These are phyloP conservation scores for Kradibia gibbosae DNA, from an alignment of 1,140 invertebrate genomes.

Conservation along the genomic window DNA sequence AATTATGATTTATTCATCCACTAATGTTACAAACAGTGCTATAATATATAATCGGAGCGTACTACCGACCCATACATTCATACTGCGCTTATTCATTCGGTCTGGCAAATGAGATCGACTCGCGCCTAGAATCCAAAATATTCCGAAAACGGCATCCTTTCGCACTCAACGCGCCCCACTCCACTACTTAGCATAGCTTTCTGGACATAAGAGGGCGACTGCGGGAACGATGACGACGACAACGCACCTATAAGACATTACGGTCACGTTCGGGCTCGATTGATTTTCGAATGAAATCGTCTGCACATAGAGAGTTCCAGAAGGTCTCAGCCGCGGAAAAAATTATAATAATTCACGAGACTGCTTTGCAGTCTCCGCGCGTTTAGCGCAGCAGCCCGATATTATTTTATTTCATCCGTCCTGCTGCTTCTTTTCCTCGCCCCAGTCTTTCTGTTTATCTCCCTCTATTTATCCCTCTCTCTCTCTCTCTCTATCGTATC, in stretches of 20 bases:
- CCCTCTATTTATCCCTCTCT: background rate
- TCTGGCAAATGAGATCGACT: conserved; percentile 43
- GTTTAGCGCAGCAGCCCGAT: conserved; percentile 46
- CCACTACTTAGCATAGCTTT: background rate
- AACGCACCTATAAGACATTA: conserved; percentile 43
- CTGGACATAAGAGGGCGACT: conserved; percentile 27
- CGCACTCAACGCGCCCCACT: background rate
- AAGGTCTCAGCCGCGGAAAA: conserved; percentile 31
- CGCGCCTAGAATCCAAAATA: conserved; percentile 43
- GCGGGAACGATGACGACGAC: background rate
- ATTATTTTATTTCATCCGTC: conserved; percentile 22
- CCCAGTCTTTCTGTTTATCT: background rate
- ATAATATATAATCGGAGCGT: background rate
- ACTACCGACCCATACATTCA: conserved; percentile 6
- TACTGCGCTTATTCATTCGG: conserved; percentile 38
- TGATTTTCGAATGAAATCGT: conserved; percentile 60
- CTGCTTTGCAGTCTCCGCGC: conserved; percentile 53
- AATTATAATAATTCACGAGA: conserved; percentile 60
- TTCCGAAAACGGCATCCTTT: background rate
- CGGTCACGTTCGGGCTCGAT: conserved; percentile 54
- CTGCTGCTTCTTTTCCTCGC: background rate
- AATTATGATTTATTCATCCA: conserved; percentile 31
- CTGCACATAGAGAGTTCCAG: background rate
- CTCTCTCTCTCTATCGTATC: background rate
- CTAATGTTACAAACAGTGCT: conserved; percentile 11